A percentile compares a stretch with the other conserved stretches of the same genome.
phyloP scores from a whole-genome alignment of 2,888 invertebrate genomes.

The Thymelicus lineola region DNA sequence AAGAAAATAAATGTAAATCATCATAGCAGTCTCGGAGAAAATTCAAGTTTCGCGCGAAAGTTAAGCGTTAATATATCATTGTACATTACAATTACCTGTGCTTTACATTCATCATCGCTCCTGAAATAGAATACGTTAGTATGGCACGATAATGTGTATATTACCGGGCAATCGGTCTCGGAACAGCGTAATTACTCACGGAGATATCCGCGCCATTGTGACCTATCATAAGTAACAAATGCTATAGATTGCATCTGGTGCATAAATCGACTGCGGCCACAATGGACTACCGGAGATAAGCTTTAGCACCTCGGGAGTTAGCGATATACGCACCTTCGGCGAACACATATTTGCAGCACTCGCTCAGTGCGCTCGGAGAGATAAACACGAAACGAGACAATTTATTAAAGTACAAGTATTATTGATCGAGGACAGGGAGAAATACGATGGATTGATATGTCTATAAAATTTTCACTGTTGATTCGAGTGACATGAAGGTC shows the following conservation, averaged over 20 bases:
- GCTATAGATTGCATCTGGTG: slow-evolving; percentile 34
- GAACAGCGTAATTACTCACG: slow-evolving; percentile 29
- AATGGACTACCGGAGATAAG: slow-evolving; percentile 34
- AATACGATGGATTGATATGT: too few relatives aligned
- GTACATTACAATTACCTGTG: not conserved
- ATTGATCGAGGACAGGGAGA: not conserved
- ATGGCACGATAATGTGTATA: slow-evolving; percentile 1
- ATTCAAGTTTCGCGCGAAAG: not conserved
- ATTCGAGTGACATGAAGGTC: too few relatives aligned
- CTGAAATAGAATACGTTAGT: not conserved
- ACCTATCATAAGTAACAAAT: slow-evolving; percentile 36
- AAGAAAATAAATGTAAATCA: slow-evolving; percentile 1
- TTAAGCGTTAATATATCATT: not conserved
- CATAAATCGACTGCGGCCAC: slow-evolving; percentile 38
- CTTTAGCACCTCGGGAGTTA: slow-evolving; percentile 35
- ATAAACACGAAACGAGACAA: not conserved
- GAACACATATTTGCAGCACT: slow-evolving; percentile 11
- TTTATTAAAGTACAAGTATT: not conserved
- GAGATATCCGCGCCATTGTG: slow-evolving; percentile 22
- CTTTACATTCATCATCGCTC: not conserved
- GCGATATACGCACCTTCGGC: slow-evolving; percentile 8
- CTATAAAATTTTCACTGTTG: too few relatives aligned
- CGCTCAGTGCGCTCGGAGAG: not conserved
- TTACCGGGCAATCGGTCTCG: slow-evolving; percentile 8
- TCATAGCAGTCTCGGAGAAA: not conserved